phyloP scores from a whole-genome alignment of 2,888 invertebrate genomes.

The Tubulanus polymorphus region DNA sequence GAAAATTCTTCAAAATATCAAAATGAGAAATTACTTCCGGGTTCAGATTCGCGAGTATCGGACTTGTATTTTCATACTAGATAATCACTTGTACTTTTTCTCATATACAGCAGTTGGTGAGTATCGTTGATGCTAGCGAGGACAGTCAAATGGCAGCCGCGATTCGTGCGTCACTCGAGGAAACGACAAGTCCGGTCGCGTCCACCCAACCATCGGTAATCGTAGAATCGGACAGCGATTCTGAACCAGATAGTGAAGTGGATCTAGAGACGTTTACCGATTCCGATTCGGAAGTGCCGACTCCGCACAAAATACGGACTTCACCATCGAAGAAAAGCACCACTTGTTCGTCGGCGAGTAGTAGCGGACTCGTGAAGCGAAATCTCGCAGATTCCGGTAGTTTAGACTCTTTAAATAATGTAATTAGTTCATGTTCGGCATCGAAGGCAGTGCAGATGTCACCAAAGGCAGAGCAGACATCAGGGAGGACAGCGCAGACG shows the following conservation, averaged over 20 bases:
- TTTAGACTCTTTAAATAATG: too few relatives aligned
- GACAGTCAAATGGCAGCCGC: conserved; percentile 56
- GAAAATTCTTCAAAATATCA: too few relatives aligned
- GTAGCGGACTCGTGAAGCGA: background rate
- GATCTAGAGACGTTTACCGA: conserved; percentile 54
- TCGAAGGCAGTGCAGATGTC: too few relatives aligned
- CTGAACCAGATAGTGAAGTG: conserved; percentile 25
- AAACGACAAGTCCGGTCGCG: conserved; percentile 20
- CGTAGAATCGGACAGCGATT: conserved; percentile 29
- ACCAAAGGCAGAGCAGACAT: too few relatives aligned
- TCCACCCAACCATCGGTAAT: conserved; percentile 5
- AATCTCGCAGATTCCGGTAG: conserved; percentile 11
- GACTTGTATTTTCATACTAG: too few relatives aligned
- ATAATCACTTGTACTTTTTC: conserved; percentile 1
- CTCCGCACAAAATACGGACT: too few relatives aligned
- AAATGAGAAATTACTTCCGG: too few relatives aligned
- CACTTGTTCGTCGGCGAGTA: background rate
- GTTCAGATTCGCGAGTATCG: too few relatives aligned
- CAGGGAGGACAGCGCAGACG: conserved; percentile 5
- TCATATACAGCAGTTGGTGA: conserved; percentile 33
- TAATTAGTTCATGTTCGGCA: conserved; percentile 16
- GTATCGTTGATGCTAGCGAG: conserved; percentile 54
- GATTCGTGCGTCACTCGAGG: conserved; percentile 53
- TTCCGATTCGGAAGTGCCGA: conserved; percentile 32
- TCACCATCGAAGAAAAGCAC: background rate